Conservation (phyloP, 2,888 invertebrate genomes). For the Rhimphoctona megacephalus region DNA sequence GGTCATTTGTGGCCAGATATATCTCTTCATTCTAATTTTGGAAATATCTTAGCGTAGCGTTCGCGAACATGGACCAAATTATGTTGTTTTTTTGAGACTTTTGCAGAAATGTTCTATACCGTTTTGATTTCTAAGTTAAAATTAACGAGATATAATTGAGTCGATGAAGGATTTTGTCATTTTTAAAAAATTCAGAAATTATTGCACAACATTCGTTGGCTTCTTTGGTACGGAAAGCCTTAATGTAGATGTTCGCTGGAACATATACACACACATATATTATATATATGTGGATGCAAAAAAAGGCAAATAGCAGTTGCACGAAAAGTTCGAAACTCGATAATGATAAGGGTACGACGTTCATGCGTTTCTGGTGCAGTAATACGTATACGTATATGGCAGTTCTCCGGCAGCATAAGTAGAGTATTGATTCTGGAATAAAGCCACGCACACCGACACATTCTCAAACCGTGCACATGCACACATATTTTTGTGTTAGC, state of each 20-base stretch:
- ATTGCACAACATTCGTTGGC: neutral
- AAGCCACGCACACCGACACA: conserved; percentile 48
- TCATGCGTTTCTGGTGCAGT: conserved; percentile 54
- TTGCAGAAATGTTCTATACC: neutral
- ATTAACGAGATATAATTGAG: neutral
- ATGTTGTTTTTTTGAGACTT: neutral
- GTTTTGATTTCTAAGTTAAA: neutral
- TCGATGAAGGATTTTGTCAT: neutral
- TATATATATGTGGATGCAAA: too few species aligned
- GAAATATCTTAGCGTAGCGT: neutral
- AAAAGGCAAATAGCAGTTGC: conserved; percentile 27
- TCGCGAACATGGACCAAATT: neutral
- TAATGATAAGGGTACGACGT: conserved; percentile 77
- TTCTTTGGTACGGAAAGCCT: neutral
- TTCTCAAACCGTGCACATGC: conserved; percentile 25
- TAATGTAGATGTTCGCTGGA: neutral
- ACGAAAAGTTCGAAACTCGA: conserved; percentile 74
- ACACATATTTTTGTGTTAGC: conserved; percentile 32
- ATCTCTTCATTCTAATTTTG: neutral
- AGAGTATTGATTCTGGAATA: conserved; percentile 77
- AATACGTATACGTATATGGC: conserved; percentile 18
- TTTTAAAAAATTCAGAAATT: neutral
- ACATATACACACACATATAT: neutral
- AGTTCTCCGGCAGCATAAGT: conserved; percentile 67
- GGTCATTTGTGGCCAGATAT: neutral